Base-by-base conservation (phyloP, 2,113 vertebrate species). In the Mus musculus region DNA sequence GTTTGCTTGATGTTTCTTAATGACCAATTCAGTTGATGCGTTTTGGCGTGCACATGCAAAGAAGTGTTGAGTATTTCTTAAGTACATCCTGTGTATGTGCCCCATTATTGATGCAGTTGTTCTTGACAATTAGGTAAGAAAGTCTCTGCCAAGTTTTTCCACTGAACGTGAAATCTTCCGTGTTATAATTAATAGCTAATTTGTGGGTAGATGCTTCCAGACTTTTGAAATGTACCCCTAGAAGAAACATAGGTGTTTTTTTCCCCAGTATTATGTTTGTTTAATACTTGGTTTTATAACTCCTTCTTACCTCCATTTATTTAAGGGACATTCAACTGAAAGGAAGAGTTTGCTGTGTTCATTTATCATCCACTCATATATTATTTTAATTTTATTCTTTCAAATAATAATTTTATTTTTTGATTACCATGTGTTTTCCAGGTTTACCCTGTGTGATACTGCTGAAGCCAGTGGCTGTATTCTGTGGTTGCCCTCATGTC, bases 111-210 rank as follows among this genome's bases (percentile, higher is more conserved):
- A 92, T 76, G n/a, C 63, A 56, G 17, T 80, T 87, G 26, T 86
- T 69, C 82, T 92, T 80, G 56, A 77, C 33, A 76, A 59, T 95
- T 95, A 88, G 39, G 54, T 82, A 75, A 88, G 12, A 17, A 88
- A 19, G 1, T 92, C 78, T 94, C 42, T 94, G 67, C 33, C 77
- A 89, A 89, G 42, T 84, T 94, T 96, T 2, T 59, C 28, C 22
- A 39, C 24, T 73, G 20, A 84, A 71, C 78, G n/a, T 67, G 85
- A 28, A 82, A 4, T 77, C 82, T 96, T 89, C 49, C 56, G 13
- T 12, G 30, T n/a, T 96, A 33, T 46, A 76, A 84, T 90, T 97
- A 94, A 39, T 82, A 93, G 42, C 10, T 52, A 56, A 56, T 90
- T 65, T 93, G 11, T 88, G 52, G 20, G 84, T 72, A 42, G 65